phyloP scores from a whole-genome alignment of 2,797 vertebrate genomes.

The Furcifer pardalis region DNA sequence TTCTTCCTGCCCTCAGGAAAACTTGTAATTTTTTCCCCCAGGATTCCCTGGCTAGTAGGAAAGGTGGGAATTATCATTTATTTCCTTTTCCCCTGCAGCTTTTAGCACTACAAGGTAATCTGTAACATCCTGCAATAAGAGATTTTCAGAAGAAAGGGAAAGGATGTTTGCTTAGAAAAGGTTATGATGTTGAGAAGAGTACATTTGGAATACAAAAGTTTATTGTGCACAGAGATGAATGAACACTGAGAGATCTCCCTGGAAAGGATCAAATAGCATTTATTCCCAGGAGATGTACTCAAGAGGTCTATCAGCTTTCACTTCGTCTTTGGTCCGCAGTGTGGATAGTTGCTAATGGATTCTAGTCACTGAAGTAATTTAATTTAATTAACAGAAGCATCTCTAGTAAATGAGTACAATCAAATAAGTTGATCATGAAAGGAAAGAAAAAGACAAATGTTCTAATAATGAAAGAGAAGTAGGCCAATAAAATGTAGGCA shows the following conservation, averaged over 20 bases:
- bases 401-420: constrained; percentile 5
- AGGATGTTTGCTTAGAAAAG: background rate
- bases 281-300: background rate
- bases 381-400: constrained; percentile 4
- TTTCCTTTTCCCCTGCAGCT: background rate
- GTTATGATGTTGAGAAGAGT: background rate
- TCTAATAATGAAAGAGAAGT: background rate
- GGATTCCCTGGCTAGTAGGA: background rate
- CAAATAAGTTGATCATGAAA: background rate
- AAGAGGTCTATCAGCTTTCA: background rate
- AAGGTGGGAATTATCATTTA: background rate
- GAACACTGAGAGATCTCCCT: background rate
- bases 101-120: background rate
- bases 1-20: background rate
- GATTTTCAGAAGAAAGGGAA: background rate
- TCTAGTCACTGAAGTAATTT: constrained; percentile 2
- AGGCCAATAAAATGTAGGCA: background rate
- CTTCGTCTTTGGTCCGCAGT: background rate
- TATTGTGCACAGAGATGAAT: background rate
- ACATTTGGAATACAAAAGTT: background rate
- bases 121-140: background rate
- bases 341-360: background rate
- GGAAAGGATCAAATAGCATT: background rate
- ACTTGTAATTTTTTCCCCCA: background rate
- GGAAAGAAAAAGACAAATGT: constrained; percentile 4